phyloP scores from a whole-genome alignment of 2,797 vertebrate genomes.

The Silurus aristotelis region DNA sequence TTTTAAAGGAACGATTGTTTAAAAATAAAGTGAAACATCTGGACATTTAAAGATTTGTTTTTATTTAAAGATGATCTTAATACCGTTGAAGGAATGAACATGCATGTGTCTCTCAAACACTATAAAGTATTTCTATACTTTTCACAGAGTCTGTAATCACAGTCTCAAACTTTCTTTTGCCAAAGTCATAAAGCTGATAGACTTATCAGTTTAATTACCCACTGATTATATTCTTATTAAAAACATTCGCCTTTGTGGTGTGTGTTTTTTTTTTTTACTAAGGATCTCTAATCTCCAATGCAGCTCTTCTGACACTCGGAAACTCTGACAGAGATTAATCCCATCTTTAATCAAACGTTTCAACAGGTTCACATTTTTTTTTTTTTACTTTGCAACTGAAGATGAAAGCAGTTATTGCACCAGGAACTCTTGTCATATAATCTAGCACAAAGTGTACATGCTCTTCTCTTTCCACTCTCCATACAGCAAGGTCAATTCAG shows the following conservation, averaged over 20 bases:
- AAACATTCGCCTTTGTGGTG: background rate
- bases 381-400: background rate
- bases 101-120: too few relatives aligned
- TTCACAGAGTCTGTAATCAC: too few relatives aligned
- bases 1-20: too few relatives aligned
- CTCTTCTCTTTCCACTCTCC: background rate
- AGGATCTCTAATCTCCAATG: background rate
- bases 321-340: background rate
- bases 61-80: too few relatives aligned
- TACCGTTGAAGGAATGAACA: too few relatives aligned
- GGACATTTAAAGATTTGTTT: too few relatives aligned
- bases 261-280: background rate
- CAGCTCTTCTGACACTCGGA: background rate
- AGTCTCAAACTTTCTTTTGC: background rate
- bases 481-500: background rate
- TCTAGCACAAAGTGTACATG: background rate
- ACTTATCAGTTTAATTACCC: background rate
- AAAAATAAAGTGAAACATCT: too few relatives aligned
- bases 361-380: background rate
- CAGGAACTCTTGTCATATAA: background rate
- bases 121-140: too few relatives aligned
- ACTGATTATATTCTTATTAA: background rate
- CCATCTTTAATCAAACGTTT: background rate
- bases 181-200: background rate
- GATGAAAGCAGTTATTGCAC: background rate